phyloP scores from a whole-genome alignment of 2,888 invertebrate species.

The Mechanitis mazaeus region DNA sequence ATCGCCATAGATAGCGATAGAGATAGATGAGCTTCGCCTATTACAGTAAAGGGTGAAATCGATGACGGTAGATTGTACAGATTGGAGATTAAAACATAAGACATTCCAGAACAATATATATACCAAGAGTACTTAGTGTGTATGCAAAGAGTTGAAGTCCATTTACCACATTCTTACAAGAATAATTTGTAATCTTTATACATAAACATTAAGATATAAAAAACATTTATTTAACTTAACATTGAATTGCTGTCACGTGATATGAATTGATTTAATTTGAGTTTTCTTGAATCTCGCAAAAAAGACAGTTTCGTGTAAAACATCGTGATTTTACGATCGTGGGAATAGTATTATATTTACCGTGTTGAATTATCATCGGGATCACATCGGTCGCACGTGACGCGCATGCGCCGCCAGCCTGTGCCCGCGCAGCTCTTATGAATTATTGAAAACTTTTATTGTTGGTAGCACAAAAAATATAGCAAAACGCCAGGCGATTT shows the following conservation, averaged over 20 bases:
- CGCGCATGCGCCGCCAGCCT: constrained; percentile 48
- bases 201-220: neutral
- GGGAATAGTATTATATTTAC: constrained; percentile 66
- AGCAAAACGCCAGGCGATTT: constrained; percentile 51
- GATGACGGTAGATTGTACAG: constrained; percentile 18
- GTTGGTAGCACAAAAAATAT: constrained; percentile 61
- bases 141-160: too few relatives aligned
- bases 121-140: too few relatives aligned
- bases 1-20: constrained; percentile 19
- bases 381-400: constrained; percentile 62
- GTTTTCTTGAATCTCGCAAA: constrained; percentile 12
- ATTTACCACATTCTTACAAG: neutral
- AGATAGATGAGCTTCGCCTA: constrained; percentile 13
- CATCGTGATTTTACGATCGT: constrained; percentile 66
- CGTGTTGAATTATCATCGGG: constrained; percentile 53
- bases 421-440: constrained; percentile 51
- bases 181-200: neutral
- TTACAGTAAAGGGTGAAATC: constrained; percentile 18
- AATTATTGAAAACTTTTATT: constrained; percentile 73
- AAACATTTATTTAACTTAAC: neutral
- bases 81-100: constrained; percentile 14
- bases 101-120: too few relatives aligned
- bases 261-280: neutral
- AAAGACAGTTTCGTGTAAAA: constrained; percentile 45
- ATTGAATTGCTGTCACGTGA: neutral